phyloP scores from a whole-genome alignment of 2,888 invertebrate species.

The Steromphala cineraria region DNA sequence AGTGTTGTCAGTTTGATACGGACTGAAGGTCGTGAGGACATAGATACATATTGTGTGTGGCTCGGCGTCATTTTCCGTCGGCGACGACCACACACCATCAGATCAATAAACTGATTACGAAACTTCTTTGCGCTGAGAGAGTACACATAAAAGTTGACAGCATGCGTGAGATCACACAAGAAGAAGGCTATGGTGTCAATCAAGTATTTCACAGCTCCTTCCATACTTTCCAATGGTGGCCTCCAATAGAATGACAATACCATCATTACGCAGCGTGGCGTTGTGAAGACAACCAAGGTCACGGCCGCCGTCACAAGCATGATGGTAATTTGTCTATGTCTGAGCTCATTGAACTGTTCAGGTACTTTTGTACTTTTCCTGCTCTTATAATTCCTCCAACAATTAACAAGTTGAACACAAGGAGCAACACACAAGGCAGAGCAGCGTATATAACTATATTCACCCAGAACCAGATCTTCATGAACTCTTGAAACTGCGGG shows the following conservation, averaged over 20 bases:
- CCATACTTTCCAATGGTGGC: not conserved
- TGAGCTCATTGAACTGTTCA: not conserved
- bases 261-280: constrained; percentile 26
- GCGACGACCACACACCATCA: constrained; percentile 36
- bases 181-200: constrained; percentile 40
- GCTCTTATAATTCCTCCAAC: constrained; percentile 33
- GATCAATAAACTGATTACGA: constrained; percentile 44
- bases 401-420: constrained; percentile 34
- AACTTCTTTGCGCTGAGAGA: constrained; percentile 57
- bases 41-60: too few species aligned
- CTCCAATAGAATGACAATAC: constrained; percentile 23
- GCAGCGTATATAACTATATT: constrained; percentile 33
- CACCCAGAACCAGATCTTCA: constrained; percentile 37
- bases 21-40: too few species aligned
- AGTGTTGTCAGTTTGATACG: too few species aligned
- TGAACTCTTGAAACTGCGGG: not conserved
- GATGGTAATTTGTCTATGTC: constrained; percentile 29
- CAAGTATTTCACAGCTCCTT: constrained; percentile 21
- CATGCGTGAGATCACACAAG: constrained; percentile 57
- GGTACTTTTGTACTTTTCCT: not conserved
- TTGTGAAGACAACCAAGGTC: constrained; percentile 4
- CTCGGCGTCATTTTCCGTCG: too few species aligned
- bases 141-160: constrained; percentile 63
- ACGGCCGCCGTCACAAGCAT: constrained; percentile 37
- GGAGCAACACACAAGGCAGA: constrained; percentile 31